Conservation (phyloP, 2,888 invertebrate genomes). For the Drosophila picticornis region DNA sequence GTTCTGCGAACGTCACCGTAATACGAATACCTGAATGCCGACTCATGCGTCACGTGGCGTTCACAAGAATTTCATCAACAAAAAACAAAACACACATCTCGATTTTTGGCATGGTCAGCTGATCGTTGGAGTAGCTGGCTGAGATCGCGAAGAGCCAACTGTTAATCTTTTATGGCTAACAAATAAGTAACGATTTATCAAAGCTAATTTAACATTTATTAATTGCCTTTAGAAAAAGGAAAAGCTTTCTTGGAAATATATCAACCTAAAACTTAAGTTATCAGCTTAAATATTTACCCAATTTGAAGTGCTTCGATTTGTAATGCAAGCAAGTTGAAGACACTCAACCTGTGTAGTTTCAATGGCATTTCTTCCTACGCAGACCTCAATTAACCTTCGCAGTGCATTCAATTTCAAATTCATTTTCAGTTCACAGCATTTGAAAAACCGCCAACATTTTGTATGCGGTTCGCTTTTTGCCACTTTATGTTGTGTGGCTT, state of each 20-base stretch:
- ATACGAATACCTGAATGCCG: conserved; percentile 7
- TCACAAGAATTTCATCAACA: conserved; percentile 40
- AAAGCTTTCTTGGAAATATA: not conserved
- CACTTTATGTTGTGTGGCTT: conserved; percentile 56
- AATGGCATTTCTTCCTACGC: conserved; percentile 12
- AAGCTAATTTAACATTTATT: not conserved
- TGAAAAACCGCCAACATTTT: conserved; percentile 25
- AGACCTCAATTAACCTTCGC: conserved; percentile 58
- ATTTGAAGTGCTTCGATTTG: not conserved
- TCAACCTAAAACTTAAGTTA: not conserved
- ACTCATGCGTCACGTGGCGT: conserved; percentile 59
- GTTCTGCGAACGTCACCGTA: conserved; percentile 51
- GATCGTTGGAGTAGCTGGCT: conserved; percentile 17
- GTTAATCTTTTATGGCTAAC: not conserved
- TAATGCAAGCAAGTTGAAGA: conserved; percentile 18
- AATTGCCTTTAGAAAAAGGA: not conserved
- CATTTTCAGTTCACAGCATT: conserved; percentile 35
- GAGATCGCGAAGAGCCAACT: conserved; percentile 3
- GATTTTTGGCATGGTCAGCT: conserved; percentile 38
- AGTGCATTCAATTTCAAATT: conserved; percentile 41
- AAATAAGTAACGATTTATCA: not conserved
- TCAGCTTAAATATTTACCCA: not conserved
- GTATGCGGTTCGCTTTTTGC: conserved; percentile 10
- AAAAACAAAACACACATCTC: not conserved
- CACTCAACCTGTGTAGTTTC: conserved; percentile 15